Base-by-base conservation (phyloP, 1,140 invertebrate genomes). In the Myzus persicae region DNA sequence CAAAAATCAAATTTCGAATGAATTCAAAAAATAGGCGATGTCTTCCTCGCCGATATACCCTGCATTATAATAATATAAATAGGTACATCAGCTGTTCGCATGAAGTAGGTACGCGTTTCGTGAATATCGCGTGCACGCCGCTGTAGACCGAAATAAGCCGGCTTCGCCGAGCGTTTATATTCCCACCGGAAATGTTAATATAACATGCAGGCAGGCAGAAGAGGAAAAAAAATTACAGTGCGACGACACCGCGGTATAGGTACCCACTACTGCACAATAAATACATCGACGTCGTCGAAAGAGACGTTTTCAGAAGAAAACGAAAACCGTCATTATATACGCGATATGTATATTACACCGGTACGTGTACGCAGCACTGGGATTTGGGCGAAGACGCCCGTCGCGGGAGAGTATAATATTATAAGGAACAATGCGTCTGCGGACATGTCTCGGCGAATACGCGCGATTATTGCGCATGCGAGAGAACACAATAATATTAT, bases 351-450 rank as follows among this genome's bases (percentile, higher is more conserved):
- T 51, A 51, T 26, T 84, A 84, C 38, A 42, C 24, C n/a, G n/a
- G n/a, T n/a, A 1, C 9, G 82, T 85, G 44, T 85, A 44, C 84
- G 26, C 11, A 44, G 82, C 40, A 42, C 24, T 42, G 82, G 40
- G 82, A 84, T 84, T 84, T 42, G 40, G 84, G 18, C n/a, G 85
- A 46, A 88, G 31, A 46, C 14, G 6, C 31, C 8, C 4, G 59
- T 11, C n/a, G 26, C 54, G 44, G 54, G 26, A 59, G 54, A 11
- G 54, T 26, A n/a, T n/a, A n/a, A n/a, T n/a, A n/a, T n/a, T n/a
- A n/a, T n/a, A 14, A 87, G 7, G 20, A 51, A 89, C 87, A 54
- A 51, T 54, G 46, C 87, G 87, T 54, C 85, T 46, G 85, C 85
- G 42, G 44, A 36, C 31, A 84, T 26, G 40, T 36, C 40, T 84